Evolutionary conservation across 2,888 invertebrate genomes (phyloP), one percentile per base, ranked within the genome.

Genomic region (Volucella inanis): DNA sequence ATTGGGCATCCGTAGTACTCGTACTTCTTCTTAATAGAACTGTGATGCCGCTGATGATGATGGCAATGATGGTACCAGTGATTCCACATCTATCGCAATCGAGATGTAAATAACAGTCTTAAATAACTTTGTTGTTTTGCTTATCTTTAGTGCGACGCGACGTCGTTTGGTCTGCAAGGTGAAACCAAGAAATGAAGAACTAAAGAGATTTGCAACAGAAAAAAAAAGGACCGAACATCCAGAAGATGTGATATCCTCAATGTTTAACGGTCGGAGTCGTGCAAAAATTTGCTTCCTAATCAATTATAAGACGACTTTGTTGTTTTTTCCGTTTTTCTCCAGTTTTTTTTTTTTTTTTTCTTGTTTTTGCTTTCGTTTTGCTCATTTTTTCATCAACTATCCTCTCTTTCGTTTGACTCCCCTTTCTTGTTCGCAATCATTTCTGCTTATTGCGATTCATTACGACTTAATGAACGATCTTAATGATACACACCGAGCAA

Each of bases 401-500:
- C 65, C 78, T 64, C 70, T 65, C 52, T 59, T 31, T 59, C 71
- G 68, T 62, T 80, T 61, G 70, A 71, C 18, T 82, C 47, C 57
- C 81, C 62, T 81, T 85, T 62, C 71, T 76, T 81, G 18, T 76
- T 67, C 47, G 67, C 76, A 81, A 76, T 68, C 76, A 76, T 85
- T 68, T 85, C 52, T 68, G 71, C 80, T 81, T 85, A 85, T 76
- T 85, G 81, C 85, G 67, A 67, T 76, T 80, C 85, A 85, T 85
- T 85, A 85, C 57, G 67, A 72, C 67, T 76, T 81, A 80, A 80
- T 81, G 81, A 81, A 85, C 55, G 81, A 85, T 85, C 85, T 81
- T 85, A 85, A 85, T 80, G 85, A 81, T 81, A 81, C 71, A 79
- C 79, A 65, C 72, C 72, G 65, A 80, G 65, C 55, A 71, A 59